Evolutionary conservation across 37 sponge, comb jelly and placozoan species (phyloP), one percentile per base, ranked within the genome.

Genomic region (Amphimedon queenslandica): DNA sequence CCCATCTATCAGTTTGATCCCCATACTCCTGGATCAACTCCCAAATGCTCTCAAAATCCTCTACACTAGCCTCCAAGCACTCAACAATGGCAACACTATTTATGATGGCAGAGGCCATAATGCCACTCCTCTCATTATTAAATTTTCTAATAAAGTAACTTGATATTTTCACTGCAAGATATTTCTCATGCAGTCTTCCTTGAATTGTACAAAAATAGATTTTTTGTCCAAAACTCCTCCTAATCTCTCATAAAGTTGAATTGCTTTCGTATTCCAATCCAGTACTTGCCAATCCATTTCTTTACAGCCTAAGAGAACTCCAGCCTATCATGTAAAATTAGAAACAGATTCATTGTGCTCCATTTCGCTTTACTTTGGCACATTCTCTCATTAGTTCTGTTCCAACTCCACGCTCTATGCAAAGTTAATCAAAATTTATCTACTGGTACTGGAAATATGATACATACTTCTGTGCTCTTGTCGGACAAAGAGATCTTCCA

Each of bases 311-410:
- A 8, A 47, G 8, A 13, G 13, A 8, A 47, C 8, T 47, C 53
- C 53, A 47, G 13, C 13, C 53, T 47, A 13, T 18, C 8, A 47
- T 13, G 13, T 47, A 18, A 47, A 47, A 13, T 47, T 18, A 47
- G 13, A 47, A 18, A 47, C 13, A 47, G 13, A 13, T 47, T 47
- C 53, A 47, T 47, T 18, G 13, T 13, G 13, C 13, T 47, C 13
- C 13, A 47, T 13, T 18, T 47, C 53, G 13, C 13, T 13, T 8
- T 13, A 47, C 53, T 13, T 47, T 47, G 8, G 53, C 53, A 47
- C 53, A 47, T 47, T 47, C 53, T 47, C 13, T 47, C 53, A 47
- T 47, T 47, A 47, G 53, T 47, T 47, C 53, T 47, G 53, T 47
- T 18, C 53, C 53, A 18, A 47, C 13, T 18, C 53, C 53, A 18